Percentiles rank a stretch among this genome's conserved stretches.
phyloP scores from a whole-genome alignment of 2,797 vertebrate species.

The Cirrhinus molitorella region DNA sequence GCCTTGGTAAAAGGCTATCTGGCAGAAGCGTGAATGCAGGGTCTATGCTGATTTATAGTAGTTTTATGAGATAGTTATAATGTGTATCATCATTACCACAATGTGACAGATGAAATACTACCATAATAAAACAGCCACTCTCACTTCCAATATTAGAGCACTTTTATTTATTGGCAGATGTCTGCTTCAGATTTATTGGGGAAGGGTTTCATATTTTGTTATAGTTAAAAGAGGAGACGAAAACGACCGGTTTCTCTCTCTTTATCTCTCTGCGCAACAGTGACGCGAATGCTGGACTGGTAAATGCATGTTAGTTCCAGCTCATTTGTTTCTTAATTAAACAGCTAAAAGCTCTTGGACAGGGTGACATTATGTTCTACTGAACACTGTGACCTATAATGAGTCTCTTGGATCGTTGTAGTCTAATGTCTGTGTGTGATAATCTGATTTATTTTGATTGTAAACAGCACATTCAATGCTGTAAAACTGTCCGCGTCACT shows the following conservation, averaged over 20 bases:
- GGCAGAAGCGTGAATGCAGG: constrained; percentile 69
- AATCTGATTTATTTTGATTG: constrained; percentile 17
- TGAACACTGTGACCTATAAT: constrained; percentile 58
- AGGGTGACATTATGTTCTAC: constrained; percentile 61
- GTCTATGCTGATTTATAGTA: constrained; percentile 78
- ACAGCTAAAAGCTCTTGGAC: constrained; percentile 57
- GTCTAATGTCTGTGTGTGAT: constrained; percentile 10
- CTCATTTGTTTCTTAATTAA: constrained; percentile 68
- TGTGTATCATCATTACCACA: constrained; percentile 83
- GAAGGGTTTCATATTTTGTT: constrained; percentile 15
- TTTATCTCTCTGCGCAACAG: constrained; percentile 22
- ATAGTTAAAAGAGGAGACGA: constrained; percentile 8
- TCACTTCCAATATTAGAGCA: constrained; percentile 78
- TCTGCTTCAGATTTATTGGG: constrained; percentile 25
- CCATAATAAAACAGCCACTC: constrained; percentile 81
- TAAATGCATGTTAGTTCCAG: constrained; percentile 56
- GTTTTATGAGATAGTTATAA: constrained; percentile 76
- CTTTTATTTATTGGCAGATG: constrained; percentile 76
- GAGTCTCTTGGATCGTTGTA: constrained; percentile 27
- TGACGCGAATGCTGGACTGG: background rate
- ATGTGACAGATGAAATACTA: constrained; percentile 78
- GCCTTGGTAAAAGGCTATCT: constrained; percentile 59
- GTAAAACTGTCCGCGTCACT: constrained; percentile 15
- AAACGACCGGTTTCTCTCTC: background rate
- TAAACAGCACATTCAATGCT: constrained; percentile 38